Base-by-base conservation (phyloP, 1,140 invertebrate species). In the Zaprionus camerounensis region DNA sequence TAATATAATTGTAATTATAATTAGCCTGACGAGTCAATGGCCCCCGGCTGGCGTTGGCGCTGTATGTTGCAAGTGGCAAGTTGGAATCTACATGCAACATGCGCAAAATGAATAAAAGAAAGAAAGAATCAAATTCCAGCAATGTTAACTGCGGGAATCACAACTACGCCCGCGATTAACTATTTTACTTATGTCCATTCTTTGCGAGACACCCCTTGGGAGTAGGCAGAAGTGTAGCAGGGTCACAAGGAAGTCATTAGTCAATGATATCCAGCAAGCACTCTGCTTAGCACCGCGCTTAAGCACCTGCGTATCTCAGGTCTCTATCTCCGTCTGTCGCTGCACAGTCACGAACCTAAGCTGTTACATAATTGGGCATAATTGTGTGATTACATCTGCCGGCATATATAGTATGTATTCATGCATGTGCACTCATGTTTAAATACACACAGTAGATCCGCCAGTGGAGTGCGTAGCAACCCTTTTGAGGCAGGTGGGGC, bases 291-390 rank as follows among this genome's bases (percentile, higher is more conserved):
- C 81, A 63, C 31, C 31, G 31, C 13, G 59, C 64, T 65, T 61
- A 61, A 64, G 71, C 71, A 76, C 65, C 71, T 80, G 66, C 55
- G 62, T 53, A 46, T 71, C 24, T 51, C 20, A 20, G 20, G 70
- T 38, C 55, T 77, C 20, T 46, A 31, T n/a, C 11, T 26, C 46
- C 11, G 24, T 59, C n/a, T 49, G 13, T 15, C 36, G 49, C 63
- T 31, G 41, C 59, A 41, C 61, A 17, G 56, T 66, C 61, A 72
- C 71, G 64, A 75, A 41, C 46, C 46, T 51, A 65, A 74, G 51
- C 78, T 84, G 81, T 88, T 81, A 80, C 81, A 84, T 88, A 88
- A 88, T 88, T 90, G 84, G 78, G 62, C 76, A 85, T 88, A 90
- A 88, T 90, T 88, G 78, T 88, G 75, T 79, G 81, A 90, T 88